A percentile compares a stretch with the other conserved stretches of the same genome.
phyloP scores from a whole-genome alignment of 1,140 invertebrate genomes.

The Bombus vancouverensis region DNA sequence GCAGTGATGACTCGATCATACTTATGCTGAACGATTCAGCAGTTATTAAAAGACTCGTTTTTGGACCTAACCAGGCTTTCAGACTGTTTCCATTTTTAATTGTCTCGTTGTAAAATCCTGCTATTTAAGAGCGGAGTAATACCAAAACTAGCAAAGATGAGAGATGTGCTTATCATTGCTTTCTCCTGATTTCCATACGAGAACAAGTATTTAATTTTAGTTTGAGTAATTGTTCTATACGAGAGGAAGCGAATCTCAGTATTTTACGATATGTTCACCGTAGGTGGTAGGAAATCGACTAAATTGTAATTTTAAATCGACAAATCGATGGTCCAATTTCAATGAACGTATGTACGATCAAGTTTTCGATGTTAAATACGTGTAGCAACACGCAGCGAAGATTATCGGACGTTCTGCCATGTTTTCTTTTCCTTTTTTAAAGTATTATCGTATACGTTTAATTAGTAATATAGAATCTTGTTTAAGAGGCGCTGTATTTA shows the following conservation, averaged over 20 bases:
- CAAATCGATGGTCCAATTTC: neutral
- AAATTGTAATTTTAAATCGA: conserved; percentile 12
- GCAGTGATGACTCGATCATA: too few species aligned
- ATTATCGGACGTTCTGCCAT: neutral
- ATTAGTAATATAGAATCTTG: neutral
- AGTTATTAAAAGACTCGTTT: too few species aligned
- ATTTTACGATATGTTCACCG: neutral
- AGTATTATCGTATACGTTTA: conserved; percentile 3
- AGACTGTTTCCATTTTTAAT: too few species aligned
- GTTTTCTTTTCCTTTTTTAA: neutral
- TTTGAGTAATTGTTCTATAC: neutral
- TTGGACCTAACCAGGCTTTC: too few species aligned
- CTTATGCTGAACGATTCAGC: too few species aligned
- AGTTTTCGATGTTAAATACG: neutral
- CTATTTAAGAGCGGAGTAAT: neutral
- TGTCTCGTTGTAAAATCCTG: too few species aligned
- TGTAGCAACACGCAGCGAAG: neutral
- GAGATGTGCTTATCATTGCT: neutral
- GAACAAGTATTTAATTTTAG: neutral
- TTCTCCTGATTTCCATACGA: neutral
- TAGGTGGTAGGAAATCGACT: neutral
- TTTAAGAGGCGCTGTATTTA: conserved; percentile 22
- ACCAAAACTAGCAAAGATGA: too few species aligned
- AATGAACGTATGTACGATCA: neutral
- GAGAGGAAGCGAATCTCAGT: neutral